Conservation (phyloP, 2,888 invertebrate genomes). For the Agriopis aurantiaria region DNA sequence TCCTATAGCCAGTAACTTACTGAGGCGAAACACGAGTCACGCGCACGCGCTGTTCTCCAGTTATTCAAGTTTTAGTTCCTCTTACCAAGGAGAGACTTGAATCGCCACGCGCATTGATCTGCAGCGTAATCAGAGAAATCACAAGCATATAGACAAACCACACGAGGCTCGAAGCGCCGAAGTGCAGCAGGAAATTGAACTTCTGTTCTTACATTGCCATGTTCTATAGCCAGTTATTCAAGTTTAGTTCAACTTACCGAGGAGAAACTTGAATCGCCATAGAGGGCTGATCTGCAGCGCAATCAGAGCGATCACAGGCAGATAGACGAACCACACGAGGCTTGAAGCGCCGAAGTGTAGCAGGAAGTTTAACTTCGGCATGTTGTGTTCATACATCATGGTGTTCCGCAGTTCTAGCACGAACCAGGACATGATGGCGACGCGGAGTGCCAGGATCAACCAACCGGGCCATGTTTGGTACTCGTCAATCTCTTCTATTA, state of each 20-base stretch:
- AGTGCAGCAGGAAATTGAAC: no score
- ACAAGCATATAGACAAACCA: no score
- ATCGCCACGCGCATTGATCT: no score
- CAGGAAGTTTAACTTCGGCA: constrained; percentile 94
- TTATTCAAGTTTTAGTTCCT: no score
- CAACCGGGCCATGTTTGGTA: constrained; percentile 99
- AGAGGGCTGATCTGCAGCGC: constrained; percentile 97
- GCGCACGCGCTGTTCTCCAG: no score
- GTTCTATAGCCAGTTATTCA: neutral
- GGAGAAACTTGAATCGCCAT: constrained; percentile 97
- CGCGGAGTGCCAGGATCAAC: constrained; percentile 95
- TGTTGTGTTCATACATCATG: constrained; percentile 85
- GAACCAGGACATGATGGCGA: constrained; percentile 96
- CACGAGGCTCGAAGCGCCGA: no score
- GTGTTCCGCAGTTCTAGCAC: constrained; percentile 89
- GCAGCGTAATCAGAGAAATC: no score
- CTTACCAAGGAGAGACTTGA: no score
- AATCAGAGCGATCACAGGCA: constrained; percentile 97
- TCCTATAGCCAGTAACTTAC: no score
- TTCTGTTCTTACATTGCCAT: no score
- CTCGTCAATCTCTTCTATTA: constrained; percentile 98
- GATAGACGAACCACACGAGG: constrained; percentile 98
- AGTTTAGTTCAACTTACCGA: constrained; percentile 89
- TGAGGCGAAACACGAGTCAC: no score
- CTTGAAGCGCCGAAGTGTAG: constrained; percentile 99